phyloP scores from a whole-genome alignment of 2,113 vertebrate species.

The Syrrhaptes paradoxus region DNA sequence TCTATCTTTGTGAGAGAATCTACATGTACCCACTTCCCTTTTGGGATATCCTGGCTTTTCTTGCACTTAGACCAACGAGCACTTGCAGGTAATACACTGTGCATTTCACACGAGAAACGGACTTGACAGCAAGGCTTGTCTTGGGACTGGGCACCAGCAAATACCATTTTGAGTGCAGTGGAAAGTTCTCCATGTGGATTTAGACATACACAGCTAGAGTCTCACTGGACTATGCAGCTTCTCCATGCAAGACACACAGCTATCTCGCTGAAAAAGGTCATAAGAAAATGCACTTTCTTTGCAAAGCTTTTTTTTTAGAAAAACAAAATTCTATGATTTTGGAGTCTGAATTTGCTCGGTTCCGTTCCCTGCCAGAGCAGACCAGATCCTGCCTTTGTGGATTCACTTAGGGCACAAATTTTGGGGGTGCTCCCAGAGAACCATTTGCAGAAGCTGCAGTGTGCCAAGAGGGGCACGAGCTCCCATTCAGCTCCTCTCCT shows the following conservation, averaged over 20 bases:
- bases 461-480: neutral
- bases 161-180: neutral
- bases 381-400: neutral
- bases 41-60: neutral
- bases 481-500: neutral
- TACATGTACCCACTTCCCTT: rapidly evolving
- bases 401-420: neutral
- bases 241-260: rapidly evolving
- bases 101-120: neutral
- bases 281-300: neutral
- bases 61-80: rapidly evolving
- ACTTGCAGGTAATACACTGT: neutral
- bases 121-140: neutral
- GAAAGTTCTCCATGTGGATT: neutral
- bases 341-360: neutral
- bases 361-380: neutral
- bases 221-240: neutral
- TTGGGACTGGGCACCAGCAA: neutral
- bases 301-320: neutral
- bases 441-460: neutral
- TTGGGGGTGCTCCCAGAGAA: neutral
- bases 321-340: neutral
- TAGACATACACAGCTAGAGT: neutral
- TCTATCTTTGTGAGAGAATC: neutral
- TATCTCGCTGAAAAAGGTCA: neutral